Evolutionary conservation across 2,888 invertebrate genomes (phyloP).

Genomic region (Azorinus chamasolen): DNA sequence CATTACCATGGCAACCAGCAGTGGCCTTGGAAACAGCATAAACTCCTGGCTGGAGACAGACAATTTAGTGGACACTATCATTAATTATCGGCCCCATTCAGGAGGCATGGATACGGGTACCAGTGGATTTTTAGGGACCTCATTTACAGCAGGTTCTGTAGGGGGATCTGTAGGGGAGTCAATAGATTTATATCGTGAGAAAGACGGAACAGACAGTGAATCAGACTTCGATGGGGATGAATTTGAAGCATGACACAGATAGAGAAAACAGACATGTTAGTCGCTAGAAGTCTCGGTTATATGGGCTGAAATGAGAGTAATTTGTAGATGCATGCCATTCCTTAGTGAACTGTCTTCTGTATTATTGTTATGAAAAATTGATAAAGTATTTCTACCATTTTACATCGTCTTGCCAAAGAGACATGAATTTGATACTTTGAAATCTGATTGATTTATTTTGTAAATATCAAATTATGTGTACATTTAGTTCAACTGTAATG

Average conservation of each 20-base stretch:
- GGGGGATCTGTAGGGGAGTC: constrained; percentile 51
- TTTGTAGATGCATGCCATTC: too few relatives aligned
- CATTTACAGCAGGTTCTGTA: constrained; percentile 27
- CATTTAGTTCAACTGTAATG: too few relatives aligned
- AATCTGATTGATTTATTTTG: too few relatives aligned
- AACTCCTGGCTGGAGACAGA: constrained; percentile 64
- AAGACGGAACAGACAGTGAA: constrained; percentile 55
- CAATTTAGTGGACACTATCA: constrained; percentile 51
- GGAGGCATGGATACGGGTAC: constrained; percentile 9
- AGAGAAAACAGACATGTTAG: too few relatives aligned
- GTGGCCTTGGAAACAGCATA: constrained; percentile 66
- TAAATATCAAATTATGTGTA: too few relatives aligned
- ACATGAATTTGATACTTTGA: too few relatives aligned
- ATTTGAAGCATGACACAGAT: constrained; percentile 35
- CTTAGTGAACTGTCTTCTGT: too few relatives aligned
- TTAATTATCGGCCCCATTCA: constrained; percentile 41
- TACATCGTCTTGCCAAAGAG: too few relatives aligned
- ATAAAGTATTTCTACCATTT: too few relatives aligned
- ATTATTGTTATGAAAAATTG: too few relatives aligned
- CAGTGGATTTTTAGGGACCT: constrained; percentile 29
- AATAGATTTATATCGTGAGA: constrained; percentile 57
- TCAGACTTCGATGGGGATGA: constrained; percentile 58
- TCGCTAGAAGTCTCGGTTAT: too few relatives aligned
- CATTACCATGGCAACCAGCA: constrained; percentile 61
- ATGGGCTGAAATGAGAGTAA: too few relatives aligned